phyloP scores from a whole-genome alignment of 2,888 invertebrate species.

The Tethea ocularis region DNA sequence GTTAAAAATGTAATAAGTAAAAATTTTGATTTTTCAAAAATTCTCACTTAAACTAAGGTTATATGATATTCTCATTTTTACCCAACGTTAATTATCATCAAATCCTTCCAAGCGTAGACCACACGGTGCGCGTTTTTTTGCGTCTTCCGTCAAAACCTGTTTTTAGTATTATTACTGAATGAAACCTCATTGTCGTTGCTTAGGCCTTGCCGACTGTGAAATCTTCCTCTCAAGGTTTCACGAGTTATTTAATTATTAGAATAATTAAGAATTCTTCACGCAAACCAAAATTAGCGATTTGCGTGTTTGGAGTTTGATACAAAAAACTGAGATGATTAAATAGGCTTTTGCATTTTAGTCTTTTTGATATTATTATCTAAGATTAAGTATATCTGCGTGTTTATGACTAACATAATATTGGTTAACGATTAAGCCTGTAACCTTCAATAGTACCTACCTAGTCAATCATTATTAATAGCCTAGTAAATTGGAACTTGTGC shows the following conservation, averaged over 20 bases:
- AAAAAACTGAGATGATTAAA: not conserved
- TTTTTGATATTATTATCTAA: not conserved
- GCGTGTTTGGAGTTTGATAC: not conserved
- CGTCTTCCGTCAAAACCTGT: conserved; percentile 64
- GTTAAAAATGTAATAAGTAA: not conserved
- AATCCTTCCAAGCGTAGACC: conserved; percentile 29
- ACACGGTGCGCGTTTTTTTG: conserved; percentile 45
- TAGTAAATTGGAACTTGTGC: not conserved
- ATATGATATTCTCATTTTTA: conserved; percentile 29
- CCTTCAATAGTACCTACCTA: not conserved
- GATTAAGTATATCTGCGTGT: not conserved
- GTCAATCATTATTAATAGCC: not conserved
- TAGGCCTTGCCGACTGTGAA: conserved; percentile 19
- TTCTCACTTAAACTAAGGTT: not conserved
- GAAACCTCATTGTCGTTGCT: conserved; percentile 25
- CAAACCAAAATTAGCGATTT: not conserved
- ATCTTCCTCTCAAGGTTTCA: conserved; percentile 25
- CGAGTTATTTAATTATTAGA: conserved; percentile 12
- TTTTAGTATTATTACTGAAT: conserved; percentile 30
- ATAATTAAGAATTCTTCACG: conserved; percentile 9
- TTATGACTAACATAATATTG: not conserved
- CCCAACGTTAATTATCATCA: conserved; percentile 27
- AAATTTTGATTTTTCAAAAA: not conserved
- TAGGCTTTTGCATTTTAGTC: not conserved
- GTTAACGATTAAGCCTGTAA: not conserved